Percentiles rank a stretch among this genome's conserved stretches.
Conservation (phyloP, 1,140 invertebrate species). For the Dreissena polymorpha region DNA sequence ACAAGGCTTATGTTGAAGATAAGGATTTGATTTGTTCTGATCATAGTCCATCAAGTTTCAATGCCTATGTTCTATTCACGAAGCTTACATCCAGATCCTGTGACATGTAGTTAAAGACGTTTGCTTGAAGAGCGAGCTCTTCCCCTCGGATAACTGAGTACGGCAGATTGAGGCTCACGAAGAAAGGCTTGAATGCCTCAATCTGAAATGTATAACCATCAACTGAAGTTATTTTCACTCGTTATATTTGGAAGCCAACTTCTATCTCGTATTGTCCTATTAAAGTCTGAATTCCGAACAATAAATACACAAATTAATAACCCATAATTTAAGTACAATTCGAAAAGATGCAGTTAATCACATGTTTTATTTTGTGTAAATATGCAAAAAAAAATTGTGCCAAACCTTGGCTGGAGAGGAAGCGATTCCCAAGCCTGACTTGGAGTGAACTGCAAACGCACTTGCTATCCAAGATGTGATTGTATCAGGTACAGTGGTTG, state of each 20-base stretch:
- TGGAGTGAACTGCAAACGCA: constrained; percentile 93
- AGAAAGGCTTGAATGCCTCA: constrained; percentile 93
- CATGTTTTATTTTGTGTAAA: too few species aligned
- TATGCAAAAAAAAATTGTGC: not conserved
- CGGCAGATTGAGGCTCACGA: constrained; percentile 92
- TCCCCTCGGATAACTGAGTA: constrained; percentile 95
- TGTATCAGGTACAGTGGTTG: constrained; percentile 88
- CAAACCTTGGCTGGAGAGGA: constrained; percentile 83
- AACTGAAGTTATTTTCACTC: too few species aligned
- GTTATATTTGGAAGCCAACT: too few species aligned
- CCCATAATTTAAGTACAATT: too few species aligned
- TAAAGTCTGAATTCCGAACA: too few species aligned
- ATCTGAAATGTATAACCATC: constrained; percentile 80
- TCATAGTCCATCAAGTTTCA: too few species aligned
- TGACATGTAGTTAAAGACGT: constrained; percentile 95
- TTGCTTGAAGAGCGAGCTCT: constrained; percentile 92
- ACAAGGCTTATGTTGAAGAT: too few species aligned
- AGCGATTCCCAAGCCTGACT: constrained; percentile 91
- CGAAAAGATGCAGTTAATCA: too few species aligned
- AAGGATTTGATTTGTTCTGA: too few species aligned
- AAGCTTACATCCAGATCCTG: constrained; percentile 84
- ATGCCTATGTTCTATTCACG: too few species aligned
- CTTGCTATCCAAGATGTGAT: constrained; percentile 96
- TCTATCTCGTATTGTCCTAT: too few species aligned
- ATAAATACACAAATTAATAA: too few species aligned